phyloP scores from a whole-genome alignment of 2,113 vertebrate genomes.

The Ictalurus punctatus region DNA sequence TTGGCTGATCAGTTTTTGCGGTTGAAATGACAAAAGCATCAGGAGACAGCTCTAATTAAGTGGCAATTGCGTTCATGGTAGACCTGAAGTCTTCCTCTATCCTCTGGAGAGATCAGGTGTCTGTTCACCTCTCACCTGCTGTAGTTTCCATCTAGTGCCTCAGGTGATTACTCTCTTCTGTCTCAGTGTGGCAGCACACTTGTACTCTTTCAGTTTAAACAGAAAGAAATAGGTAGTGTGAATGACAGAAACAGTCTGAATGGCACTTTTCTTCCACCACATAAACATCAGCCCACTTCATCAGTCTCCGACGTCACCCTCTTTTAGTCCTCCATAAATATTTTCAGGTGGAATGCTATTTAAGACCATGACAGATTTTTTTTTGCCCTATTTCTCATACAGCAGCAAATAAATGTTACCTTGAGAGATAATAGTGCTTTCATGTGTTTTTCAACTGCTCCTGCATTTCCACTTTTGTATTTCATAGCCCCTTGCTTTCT shows the following conservation, averaged over 20 bases:
- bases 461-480: conserved; percentile 48
- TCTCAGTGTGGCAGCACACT: conserved; percentile 14
- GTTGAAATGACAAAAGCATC: neutral
- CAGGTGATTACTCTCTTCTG: conserved; percentile 32
- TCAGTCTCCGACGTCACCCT: conserved; percentile 37
- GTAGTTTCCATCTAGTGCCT: conserved; percentile 33
- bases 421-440: conserved; percentile 53
- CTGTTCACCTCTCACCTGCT: conserved; percentile 19
- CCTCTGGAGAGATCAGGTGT: neutral
- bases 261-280: conserved; percentile 27
- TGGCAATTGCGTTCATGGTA: neutral
- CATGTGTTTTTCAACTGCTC: conserved; percentile 40
- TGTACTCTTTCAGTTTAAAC: conserved; percentile 15
- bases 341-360: conserved; percentile 49
- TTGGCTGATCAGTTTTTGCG: neutral
- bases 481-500: conserved; percentile 42
- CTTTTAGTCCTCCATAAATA: conserved; percentile 47
- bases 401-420: conserved; percentile 46
- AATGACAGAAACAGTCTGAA: conserved; percentile 34
- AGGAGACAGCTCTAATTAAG: neutral
- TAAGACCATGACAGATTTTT: conserved; percentile 37
- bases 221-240: conserved; percentile 4
- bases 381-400: conserved; percentile 27
- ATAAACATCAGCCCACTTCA: conserved; percentile 42
- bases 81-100: neutral